A percentile compares a stretch with the other conserved stretches of the same genome.
phyloP scores from a whole-genome alignment of 2,113 vertebrate genomes.

The Cinclus cinclus region DNA sequence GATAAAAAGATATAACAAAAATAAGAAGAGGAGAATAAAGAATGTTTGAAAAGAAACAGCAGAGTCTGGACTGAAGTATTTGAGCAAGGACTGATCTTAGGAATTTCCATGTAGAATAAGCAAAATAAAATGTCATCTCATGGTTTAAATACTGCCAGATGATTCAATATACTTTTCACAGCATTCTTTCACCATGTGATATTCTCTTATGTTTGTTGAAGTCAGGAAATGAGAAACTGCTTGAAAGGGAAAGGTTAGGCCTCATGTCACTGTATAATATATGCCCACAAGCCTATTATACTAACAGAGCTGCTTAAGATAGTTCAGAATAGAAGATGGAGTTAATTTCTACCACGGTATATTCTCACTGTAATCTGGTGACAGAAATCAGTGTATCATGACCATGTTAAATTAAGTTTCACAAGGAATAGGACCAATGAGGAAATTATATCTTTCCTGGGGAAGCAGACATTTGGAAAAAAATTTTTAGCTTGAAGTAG shows the following conservation, averaged over 20 bases:
- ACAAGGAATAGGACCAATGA: background rate
- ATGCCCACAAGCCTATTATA: conserved; percentile 44
- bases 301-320: conserved; percentile 41
- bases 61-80: background rate
- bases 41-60: conserved; percentile 47
- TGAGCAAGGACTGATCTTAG: conserved; percentile 40
- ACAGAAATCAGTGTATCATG: background rate
- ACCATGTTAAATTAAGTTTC: conserved; percentile 15
- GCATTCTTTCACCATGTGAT: conserved; percentile 56
- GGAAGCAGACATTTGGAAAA: background rate
- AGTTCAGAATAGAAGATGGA: conserved; percentile 16
- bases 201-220: conserved; percentile 58
- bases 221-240: conserved; percentile 65
- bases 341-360: background rate
- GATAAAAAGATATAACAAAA: conserved; percentile 12
- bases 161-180: conserved; percentile 62
- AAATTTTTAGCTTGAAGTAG: background rate
- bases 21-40: conserved; percentile 6
- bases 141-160: conserved; percentile 64
- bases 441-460: background rate
- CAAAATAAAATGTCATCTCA: conserved; percentile 66
- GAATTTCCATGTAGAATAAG: conserved; percentile 66
- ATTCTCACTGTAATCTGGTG: conserved; percentile 25
- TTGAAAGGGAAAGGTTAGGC: conserved; percentile 61
- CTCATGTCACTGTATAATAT: conserved; percentile 44